Evolutionary conservation across 2,797 vertebrate species (phyloP).

Genomic region (Iguana delicatissima): DNA sequence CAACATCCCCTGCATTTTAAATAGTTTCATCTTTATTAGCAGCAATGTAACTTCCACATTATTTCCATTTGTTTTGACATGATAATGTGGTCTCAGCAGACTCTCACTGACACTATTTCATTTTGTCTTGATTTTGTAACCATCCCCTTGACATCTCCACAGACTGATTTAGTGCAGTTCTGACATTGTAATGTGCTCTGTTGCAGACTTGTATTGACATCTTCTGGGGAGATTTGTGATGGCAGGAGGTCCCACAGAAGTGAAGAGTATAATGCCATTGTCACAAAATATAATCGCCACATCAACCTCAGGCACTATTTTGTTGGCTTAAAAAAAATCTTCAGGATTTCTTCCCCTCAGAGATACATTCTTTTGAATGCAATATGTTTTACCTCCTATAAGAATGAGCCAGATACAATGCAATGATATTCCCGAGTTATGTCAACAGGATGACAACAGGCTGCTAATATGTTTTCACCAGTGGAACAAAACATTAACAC

Average conservation of each 20-base stretch:
- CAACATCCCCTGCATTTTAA: slow-evolving; percentile 32
- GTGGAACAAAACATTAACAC: background rate
- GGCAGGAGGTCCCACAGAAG: slow-evolving; percentile 33
- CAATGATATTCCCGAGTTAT: background rate
- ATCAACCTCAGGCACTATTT: slow-evolving; percentile 30
- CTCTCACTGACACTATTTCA: slow-evolving; percentile 21
- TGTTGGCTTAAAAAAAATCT: slow-evolving; percentile 14
- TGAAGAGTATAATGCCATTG: slow-evolving; percentile 36
- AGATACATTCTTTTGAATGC: slow-evolving; percentile 8
- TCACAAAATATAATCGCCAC: slow-evolving; percentile 18
- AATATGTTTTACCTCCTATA: background rate
- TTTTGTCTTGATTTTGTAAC: slow-evolving; percentile 45
- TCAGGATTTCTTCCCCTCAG: background rate
- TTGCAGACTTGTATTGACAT: slow-evolving; percentile 64
- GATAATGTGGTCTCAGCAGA: slow-evolving; percentile 40
- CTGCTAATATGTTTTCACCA: background rate
- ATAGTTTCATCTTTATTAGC: slow-evolving; percentile 43
- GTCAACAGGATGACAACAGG: background rate
- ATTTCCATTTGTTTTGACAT: slow-evolving; percentile 58
- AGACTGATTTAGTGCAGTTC: slow-evolving; percentile 54
- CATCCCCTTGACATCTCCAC: slow-evolving; percentile 18
- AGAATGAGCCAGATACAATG: background rate
- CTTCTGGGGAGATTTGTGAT: slow-evolving; percentile 66
- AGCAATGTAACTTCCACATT: slow-evolving; percentile 45
- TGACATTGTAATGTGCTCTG: slow-evolving; percentile 51